Conservation (phyloP, 2,113 vertebrate species). For the Nibea coibor region DNA sequence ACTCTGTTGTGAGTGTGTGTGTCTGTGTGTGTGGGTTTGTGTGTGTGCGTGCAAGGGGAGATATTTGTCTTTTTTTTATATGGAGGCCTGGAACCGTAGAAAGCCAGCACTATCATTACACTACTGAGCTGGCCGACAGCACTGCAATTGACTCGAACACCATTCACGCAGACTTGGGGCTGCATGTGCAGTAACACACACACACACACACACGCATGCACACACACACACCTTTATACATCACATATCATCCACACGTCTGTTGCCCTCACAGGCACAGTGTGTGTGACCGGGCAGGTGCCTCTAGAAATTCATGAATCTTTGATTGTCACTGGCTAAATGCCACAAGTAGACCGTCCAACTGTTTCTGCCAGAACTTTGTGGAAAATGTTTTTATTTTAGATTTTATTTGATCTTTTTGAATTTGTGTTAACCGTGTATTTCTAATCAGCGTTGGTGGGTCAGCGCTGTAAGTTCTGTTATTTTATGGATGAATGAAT, state of each 20-base stretch:
- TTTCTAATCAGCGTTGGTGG: background rate
- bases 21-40: conserved; percentile 28
- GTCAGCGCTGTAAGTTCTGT: background rate
- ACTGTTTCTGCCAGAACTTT: background rate
- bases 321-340: background rate
- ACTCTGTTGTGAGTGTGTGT: conserved; percentile 24
- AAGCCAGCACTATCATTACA: conserved; percentile 76
- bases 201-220: conserved; percentile 19
- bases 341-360: background rate
- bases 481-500: background rate
- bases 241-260: conserved; percentile 30
- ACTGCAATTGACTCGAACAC: conserved; percentile 78
- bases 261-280: conserved; percentile 11
- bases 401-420: background rate
- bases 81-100: conserved; percentile 54
- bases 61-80: conserved; percentile 61
- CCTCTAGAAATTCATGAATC: background rate
- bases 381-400: background rate
- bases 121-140: conserved; percentile 70
- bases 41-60: conserved; percentile 13
- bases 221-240: conserved; percentile 12
- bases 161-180: conserved; percentile 12
- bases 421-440: background rate
- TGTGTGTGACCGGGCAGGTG: background rate
- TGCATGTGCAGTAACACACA: conserved; percentile 28